Evolutionary conservation across 2,113 vertebrate genomes (phyloP).

Genomic region (Tiliqua scincoides): DNA sequence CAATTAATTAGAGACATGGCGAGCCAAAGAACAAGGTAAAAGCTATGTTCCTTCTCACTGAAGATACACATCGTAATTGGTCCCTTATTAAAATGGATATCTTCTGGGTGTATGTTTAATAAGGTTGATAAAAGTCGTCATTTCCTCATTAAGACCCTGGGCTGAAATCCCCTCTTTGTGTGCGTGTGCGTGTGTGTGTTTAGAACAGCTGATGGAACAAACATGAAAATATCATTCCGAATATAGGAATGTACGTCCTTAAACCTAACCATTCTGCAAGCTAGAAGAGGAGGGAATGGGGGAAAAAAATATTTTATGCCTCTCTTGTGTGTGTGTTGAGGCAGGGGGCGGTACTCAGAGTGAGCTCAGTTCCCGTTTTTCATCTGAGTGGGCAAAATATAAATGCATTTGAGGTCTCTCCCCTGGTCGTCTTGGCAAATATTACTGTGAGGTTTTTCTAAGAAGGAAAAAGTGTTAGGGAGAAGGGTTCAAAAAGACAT

Average conservation of each 20-base stretch:
- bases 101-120: conserved; percentile 83
- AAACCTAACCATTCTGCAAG: conserved; percentile 56
- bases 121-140: conserved; percentile 84
- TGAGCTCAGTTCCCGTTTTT: conserved; percentile 61
- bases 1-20: conserved; percentile 87
- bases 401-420: conserved; percentile 60
- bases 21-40: conserved; percentile 85
- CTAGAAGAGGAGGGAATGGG: conserved; percentile 29
- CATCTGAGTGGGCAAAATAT: conserved; percentile 62
- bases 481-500: conserved; percentile 48
- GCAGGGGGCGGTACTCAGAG: conserved; percentile 45
- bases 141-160: conserved; percentile 80
- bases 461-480: conserved; percentile 48
- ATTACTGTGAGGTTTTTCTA: conserved; percentile 60
- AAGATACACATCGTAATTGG: conserved; percentile 86
- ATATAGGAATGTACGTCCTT: conserved; percentile 73
- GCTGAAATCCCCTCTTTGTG: conserved; percentile 71
- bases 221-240: conserved; percentile 74
- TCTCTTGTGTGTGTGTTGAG: conserved; percentile 36
- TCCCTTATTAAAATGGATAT: conserved; percentile 85
- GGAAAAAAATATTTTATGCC: conserved; percentile 38
- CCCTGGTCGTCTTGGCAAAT: conserved; percentile 41
- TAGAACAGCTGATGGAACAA: conserved; percentile 72
- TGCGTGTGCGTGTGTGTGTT: conserved; percentile 6
- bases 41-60: conserved; percentile 82